Base-by-base conservation (phyloP, 2,888 invertebrate species). In the Volucella inanis region DNA sequence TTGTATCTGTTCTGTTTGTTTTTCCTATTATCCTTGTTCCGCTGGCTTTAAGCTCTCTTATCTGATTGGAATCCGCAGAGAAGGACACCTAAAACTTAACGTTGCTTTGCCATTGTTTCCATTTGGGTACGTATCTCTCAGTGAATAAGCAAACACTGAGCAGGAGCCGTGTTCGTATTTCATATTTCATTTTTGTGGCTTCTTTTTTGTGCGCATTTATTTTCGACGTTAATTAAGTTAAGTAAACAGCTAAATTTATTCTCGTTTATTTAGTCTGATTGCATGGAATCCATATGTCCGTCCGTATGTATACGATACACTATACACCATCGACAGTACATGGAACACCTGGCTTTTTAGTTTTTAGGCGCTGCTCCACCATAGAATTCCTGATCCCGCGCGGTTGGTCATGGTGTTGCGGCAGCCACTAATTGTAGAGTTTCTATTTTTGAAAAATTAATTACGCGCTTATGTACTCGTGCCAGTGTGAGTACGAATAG, bases 141-240 rank as follows among this genome's bases (percentile, higher is more conserved):
- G 31, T 31, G 31, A 31, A 31, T 31, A 31, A 31, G 31, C 31
- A 4, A 31, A 31, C 31, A 6, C 31, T 31, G 6, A 31, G 2
- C 31, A 31, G 31, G 31, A 31, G 6, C 31, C 0, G 6, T 31
- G 2, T 31, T 31, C 31, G 31, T 31, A 31, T 31, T 31, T 31
- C 31, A 6, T 31, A 31, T 31, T 31, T 31, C 31, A 0, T 31
- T 31, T 31, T 6, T 31, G 31, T 6, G 31, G 31, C 31, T 31
- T 31, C 31, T 6, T 31, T 31, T 31, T 31, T 0, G 31, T 64
- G 64, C 54, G 54, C 70, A 55, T 70, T 70, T 47, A 55, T 62
- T 77, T 77, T 70, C 47, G 47, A 55, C 68, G 47, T 62, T 77
- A 77, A 77, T 77, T 77, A 77, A 70, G 77, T 77, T 77, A 77